These are phyloP conservation scores for Odontothrips loti DNA, from an alignment of 2,888 invertebrate genomes.

Conservation along the genomic window DNA sequence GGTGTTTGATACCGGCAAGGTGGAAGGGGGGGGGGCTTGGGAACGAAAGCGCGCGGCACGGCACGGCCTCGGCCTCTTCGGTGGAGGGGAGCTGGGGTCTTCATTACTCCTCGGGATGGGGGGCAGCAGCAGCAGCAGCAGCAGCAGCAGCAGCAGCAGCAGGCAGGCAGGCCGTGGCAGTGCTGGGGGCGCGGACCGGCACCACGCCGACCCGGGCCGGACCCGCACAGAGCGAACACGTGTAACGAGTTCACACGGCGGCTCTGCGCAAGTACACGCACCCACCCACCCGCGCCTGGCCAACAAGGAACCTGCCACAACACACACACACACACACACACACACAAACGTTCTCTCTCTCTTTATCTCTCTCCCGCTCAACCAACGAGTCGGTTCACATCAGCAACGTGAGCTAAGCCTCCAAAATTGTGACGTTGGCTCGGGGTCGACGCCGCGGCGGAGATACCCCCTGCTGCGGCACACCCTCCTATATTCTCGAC, in stretches of 20 bases:
- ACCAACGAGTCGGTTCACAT: too few species aligned
- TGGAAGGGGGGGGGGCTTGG: neutral
- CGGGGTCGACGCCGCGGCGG: too few species aligned
- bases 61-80: too few species aligned
- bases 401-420: too few species aligned
- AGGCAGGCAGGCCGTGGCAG: neutral
- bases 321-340: too few species aligned
- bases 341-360: too few species aligned
- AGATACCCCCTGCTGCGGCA: too few species aligned
- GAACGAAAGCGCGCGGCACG: neutral
- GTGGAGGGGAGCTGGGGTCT: neutral
- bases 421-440: too few species aligned
- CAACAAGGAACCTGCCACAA: neutral
- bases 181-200: neutral
- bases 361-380: too few species aligned
- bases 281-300: neutral
- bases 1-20: conserved; percentile 13
- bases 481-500: too few species aligned
- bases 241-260: conserved; percentile 18
- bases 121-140: too few species aligned
- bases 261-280: neutral
- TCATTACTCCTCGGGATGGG: neutral
- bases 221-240: neutral
- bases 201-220: too few species aligned
- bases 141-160: neutral